Base-by-base conservation (phyloP, 2,888 invertebrate genomes). In the Scotopteryx bipunctaria region DNA sequence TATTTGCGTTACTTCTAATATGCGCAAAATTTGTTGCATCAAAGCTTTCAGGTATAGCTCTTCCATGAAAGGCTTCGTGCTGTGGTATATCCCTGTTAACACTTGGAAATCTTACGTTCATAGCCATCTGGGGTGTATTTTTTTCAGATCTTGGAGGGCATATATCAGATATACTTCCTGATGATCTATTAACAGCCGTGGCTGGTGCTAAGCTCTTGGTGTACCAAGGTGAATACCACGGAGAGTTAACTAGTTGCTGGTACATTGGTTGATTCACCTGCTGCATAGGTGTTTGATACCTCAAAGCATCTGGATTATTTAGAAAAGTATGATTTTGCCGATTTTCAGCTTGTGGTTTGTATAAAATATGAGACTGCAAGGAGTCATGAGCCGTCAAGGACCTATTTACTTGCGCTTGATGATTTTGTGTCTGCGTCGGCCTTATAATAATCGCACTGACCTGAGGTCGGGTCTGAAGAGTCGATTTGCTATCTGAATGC, bases 291-390 rank as follows among this genome's bases (percentile, higher is more conserved):
- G 9, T 16, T 37, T 31, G 8, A 16, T 16, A 36, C n/a, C 5
- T 14, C 4, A 29, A 17, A 21, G 27, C 17, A 6, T 33, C 27
- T 11, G 16, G 5, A 21, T 15, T 19, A 23, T 46, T 32, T 11
- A 13, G 8, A 15, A 5, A 23, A 25, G 3, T 42, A 23, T 25
- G 37, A 17, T 8, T 5, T 16, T 11, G 8, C 3, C 2, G 6
- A 16, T 8, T 15, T n/a, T 11, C 21, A 11, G 14, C 15, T 31
- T 29, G 36, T 16, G 52, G 52, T 14, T 13, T 41, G 36, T 52
- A 52, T 41, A 46, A 46, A 41, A 32, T 36, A 52, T 52, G 52
- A 15, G 52, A 29, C 14, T 42, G 41, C 31, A 52, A 23, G 25
- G 45, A 42, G 29, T 32, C 45, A 31, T 27, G 21, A 13, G 45